phyloP scores from a whole-genome alignment of 2,888 invertebrate genomes.

The Operophtera brumata region DNA sequence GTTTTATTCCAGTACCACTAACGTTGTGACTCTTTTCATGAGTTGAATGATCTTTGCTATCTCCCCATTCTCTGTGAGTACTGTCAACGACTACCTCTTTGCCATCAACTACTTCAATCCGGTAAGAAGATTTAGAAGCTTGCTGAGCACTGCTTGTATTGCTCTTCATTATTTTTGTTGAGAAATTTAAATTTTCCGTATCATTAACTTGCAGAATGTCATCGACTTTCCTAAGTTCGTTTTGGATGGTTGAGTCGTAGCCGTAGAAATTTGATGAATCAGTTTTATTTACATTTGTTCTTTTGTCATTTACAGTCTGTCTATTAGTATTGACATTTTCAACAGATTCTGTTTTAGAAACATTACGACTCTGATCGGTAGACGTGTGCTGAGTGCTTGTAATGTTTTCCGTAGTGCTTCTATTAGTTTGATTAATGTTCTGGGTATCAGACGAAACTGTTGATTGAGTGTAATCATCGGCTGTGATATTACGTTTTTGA shows the following conservation, averaged over 20 bases:
- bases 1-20: constrained; percentile 78
- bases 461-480: constrained; percentile 34
- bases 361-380: constrained; percentile 29
- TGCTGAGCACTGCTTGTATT: constrained; percentile 81
- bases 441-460: constrained; percentile 31
- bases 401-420: constrained; percentile 33
- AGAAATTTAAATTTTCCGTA: constrained; percentile 66
- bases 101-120: constrained; percentile 83
- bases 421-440: constrained; percentile 12
- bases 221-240: constrained; percentile 70
- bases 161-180: constrained; percentile 77
- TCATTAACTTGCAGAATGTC: constrained; percentile 66
- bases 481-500: constrained; percentile 30
- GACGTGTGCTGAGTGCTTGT: constrained; percentile 31
- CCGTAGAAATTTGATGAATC: constrained; percentile 74
- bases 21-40: constrained; percentile 79
- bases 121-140: constrained; percentile 83
- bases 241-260: constrained; percentile 69
- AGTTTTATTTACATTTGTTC: constrained; percentile 59
- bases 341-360: constrained; percentile 42
- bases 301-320: constrained; percentile 49
- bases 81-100: constrained; percentile 81
- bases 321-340: constrained; percentile 43
- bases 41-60: constrained; percentile 71
- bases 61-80: constrained; percentile 81